Evolutionary conservation across 2,113 vertebrate genomes (phyloP), one percentile per base, ranked within the genome.

Genomic region (Syngnathus typhle): DNA sequence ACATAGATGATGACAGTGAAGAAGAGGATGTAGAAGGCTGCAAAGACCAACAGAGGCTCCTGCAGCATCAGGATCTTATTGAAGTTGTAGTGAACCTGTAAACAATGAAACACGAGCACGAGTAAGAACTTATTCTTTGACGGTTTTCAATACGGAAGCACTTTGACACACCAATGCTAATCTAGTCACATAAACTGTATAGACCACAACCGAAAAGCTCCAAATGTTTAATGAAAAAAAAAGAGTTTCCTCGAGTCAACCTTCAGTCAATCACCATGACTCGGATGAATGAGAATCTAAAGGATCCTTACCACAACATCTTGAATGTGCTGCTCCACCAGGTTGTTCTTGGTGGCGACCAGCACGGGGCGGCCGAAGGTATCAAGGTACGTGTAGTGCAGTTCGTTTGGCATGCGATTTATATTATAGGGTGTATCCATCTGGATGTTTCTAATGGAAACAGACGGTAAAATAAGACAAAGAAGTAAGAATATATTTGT

Each of bases 31-130:
- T 98, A 99, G 89, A 99, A 99, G 2, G 95, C 94, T 3, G 93
- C 95, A 21, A 99, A 96, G 43, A 98, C 97, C 79, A 99, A 82
- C 37, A 99, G 89, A 46, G 97, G 96, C 85, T 99, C 96, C 80
- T 99, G 97, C 68, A 98, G 93, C 97, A 99, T 99, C 78, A 99
- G 88, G 82, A 98, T 94, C 88, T 95, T 98, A 80, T 98, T 99
- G 88, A 98, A 98, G 19, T 88, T 95, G 82, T 98, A 98, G 82
- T 97, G 95, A 79, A 98, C 91, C 96, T 98, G 84, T 10, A 76
- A 4, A 72, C n/a, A 13, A 55, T 63, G 6, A 61, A 13, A 12
- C 9, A 52, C 11, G 46, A 27, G 27, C 68, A 58, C 55, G 15
- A 2, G 32, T 36, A 16, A 2, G 6, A 36, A 27, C 55, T 58